Evolutionary conservation across 1,140 invertebrate species (phyloP), one percentile per base, ranked within the genome.

Genomic region (Drosophila orosa): DNA sequence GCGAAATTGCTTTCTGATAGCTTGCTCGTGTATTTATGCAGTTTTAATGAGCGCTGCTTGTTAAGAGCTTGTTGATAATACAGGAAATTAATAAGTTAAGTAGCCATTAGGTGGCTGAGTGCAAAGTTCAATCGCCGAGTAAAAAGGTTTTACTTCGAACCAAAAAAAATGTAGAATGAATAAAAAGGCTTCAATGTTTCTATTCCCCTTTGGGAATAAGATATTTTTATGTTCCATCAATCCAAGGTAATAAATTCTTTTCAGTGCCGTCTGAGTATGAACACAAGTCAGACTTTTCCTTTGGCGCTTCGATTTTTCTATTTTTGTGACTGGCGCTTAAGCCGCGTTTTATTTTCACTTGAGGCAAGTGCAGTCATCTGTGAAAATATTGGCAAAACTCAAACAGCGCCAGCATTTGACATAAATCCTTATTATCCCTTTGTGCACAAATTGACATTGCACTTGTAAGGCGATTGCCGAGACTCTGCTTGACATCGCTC

Each of bases 401-500:
- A 83, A 84, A 82, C 74, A 82, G 61, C 79, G 55, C 79, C 57
- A 83, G 80, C 75, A 76, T 83, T 84, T 84, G 80, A 85, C 80
- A 84, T 79, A 84, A 84, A 84, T 84, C 80, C 80, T 84, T 84
- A 84, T 84, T 84, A 84, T 84, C 80, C 80, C 65, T 76, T 79
- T 84, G 76, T 79, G 81, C 77, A 84, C 81, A 84, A 84, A 84
- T 84, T 84, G 81, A 84, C 81, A 84, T 77, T 84, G 80, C 81
- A 84, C 81, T 84, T 84, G 81, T 84, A 84, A 84, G 76, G 63
- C 76, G 80, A 83, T 83, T 83, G 80, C 71, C 65, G 76, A 79
- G 72, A 72, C 80, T 44, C 73, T 76, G 61, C 55, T 59, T 47
- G 59, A 55, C 78, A 80, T 27, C 59, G 25, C 35, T 29, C 47